Base-by-base conservation (phyloP, 2,888 invertebrate genomes). In the Erebia epiphron region DNA sequence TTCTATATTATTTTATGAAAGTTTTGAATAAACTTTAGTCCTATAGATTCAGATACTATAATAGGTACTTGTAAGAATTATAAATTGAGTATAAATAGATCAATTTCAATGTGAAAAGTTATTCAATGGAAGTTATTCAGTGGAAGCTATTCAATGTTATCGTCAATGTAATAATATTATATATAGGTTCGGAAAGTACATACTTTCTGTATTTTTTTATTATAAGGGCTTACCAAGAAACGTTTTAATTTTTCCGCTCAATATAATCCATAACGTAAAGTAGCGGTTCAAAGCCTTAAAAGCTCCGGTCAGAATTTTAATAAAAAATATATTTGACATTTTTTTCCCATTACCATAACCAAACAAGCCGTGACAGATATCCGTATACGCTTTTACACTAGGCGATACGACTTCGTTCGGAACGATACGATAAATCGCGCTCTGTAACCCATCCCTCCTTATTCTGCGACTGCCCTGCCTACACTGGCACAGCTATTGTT, bases 301-400 rank as follows among this genome's bases (percentile, higher is more conserved):
- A 86, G 86, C 85, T 74, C 68, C 77, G 80, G 80, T 79, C 79
- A 75, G 74, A 77, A 77, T 79, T 79, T 81, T 80, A 80, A 78
- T 80, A 81, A 81, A 78, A 82, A 82, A 76, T 76, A 78, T 76
- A 77, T 79, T 75, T 75, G 71, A 70, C 73, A 73, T 76, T 77
- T 74, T 73, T 73, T 74, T 71, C 75, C 83, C 85, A 89, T 90
- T 89, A 88, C 81, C 80, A 82, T 78, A 75, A 79, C 79, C 80
- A 86, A 91, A 91, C 91, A 89, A 89, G 85, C 90, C 91, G 84
- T 88, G 87, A 89, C 89, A 83, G 78, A 77, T 76, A 72, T 72
- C 77, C 79, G 78, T 81, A 68, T 69, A 67, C 71, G 49, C n/a
- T 52, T 61, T 52, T 60, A 52, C 16, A 61, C 52, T 14, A 52